Conservation (phyloP, 2,888 invertebrate genomes). For the Caenorhabditis doughertyi region DNA sequence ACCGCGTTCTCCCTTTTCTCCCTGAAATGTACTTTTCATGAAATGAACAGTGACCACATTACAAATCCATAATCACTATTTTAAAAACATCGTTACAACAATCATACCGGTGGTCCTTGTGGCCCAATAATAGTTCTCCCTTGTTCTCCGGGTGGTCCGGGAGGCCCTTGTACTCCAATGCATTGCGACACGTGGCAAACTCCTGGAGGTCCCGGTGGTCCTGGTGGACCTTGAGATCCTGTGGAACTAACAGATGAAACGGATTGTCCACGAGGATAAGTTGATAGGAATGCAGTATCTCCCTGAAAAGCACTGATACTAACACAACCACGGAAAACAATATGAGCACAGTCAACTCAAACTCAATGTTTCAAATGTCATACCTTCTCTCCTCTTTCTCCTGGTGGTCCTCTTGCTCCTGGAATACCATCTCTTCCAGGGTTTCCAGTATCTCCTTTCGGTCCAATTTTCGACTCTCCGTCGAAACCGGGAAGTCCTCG, state of each 20-base stretch:
- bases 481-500: constrained; percentile 82
- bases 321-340: constrained; percentile 16
- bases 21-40: constrained; percentile 67
- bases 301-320: constrained; percentile 46
- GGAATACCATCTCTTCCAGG: constrained; percentile 78
- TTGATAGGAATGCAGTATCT: constrained; percentile 56
- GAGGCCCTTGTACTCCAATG: constrained; percentile 49
- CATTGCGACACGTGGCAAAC: constrained; percentile 49
- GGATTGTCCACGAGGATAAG: constrained; percentile 34
- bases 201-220: constrained; percentile 67
- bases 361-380: background rate
- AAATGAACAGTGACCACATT: background rate
- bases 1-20: constrained; percentile 81
- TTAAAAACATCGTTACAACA: constrained; percentile 34
- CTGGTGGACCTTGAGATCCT: constrained; percentile 47
- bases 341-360: background rate
- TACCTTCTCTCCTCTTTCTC: constrained; percentile 79
- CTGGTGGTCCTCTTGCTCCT: constrained; percentile 75
- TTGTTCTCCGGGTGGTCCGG: constrained; percentile 61
- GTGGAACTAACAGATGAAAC: constrained; percentile 22
- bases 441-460: constrained; percentile 80
- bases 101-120: constrained; percentile 69
- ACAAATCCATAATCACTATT: background rate
- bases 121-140: constrained; percentile 64
- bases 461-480: constrained; percentile 81